Evolutionary conservation across 2,113 vertebrate genomes (phyloP), one percentile per base, ranked within the genome.

Genomic region (Sapayoa aenigma): DNA sequence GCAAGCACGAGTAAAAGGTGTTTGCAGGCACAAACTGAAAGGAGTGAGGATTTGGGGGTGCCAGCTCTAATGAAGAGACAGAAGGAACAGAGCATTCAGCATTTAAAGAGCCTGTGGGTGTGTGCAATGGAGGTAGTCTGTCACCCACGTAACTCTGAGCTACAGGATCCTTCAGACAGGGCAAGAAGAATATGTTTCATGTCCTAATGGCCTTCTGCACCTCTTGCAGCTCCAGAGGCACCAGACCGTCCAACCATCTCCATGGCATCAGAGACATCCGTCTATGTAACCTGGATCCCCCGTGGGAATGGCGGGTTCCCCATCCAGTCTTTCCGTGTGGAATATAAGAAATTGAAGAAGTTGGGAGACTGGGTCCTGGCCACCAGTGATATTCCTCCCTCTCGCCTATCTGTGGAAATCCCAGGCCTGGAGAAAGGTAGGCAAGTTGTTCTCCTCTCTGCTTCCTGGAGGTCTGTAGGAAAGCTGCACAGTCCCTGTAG

Each of bases 211-310:
- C 35, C 44, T 66, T n/a, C 62, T 53, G 21, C 87, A 22, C 58
- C 76, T 46, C 58, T 91, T 41, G 37, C 97, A 99, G 99, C 99
- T 95, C 99, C 99, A 7, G 99, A 99, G 97, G 99, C 99, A 67
- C 99, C 99, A 0, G 99, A 99, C 97, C 99, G 99, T 67, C 99
- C 99, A 89, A 99, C 99, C 3, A 99, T 99, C 96, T 99, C 99
- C 92, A 99, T 98, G 93, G 99, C 99, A 7, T 98, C 99, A 1
- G 99, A 99, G 95, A 99, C 99, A 1, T 99, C 99, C 0, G 99
- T 99, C 9, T 99, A 99, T 0, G 99, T 99, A 94, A 99, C 99
- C 21, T 99, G 99, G 99, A 99, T 99, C 93, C 99, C 99, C 41
- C 98, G 99, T 3, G 99, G 99, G 18, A 99, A 99, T 11, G 98